Base-by-base conservation (phyloP, 2,888 invertebrate genomes). In the Abscondita cerata region DNA sequence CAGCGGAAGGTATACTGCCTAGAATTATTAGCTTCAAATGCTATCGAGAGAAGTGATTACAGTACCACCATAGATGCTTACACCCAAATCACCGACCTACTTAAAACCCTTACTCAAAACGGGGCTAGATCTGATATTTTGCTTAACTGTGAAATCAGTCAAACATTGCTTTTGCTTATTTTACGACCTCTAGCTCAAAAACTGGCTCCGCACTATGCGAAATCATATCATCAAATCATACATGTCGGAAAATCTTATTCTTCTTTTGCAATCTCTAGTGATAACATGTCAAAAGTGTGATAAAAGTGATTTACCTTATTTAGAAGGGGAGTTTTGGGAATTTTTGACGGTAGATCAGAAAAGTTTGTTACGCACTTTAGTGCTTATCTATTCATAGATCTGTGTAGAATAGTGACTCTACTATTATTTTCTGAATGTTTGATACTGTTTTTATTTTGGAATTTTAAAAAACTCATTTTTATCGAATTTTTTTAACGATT, bases 121-220 rank as follows among this genome's bases (percentile, higher is more conserved):
- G 78, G 78, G 11, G 69, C 75, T 9, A 73, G 74, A 62, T 71
- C 73, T 59, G 77, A 79, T 31, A 63, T 74, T 44, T 66, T 80
- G 41, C 62, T 79, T 19, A 74, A 88, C 70, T 88, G 91, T 66
- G 95, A 95, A 83, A 85, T 94, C 0, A 87, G 86, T 59, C 84
- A 92, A 71, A 84, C 95, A 34, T 81, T 95, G 15, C 80, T 96
- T 15, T 82, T 93, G 47, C 83, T 95, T 56, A 84, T 92, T 52
- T 81, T 92, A 38, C 87, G 90, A 75, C 90, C 94, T 8, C 86
- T 90, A 9, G 90, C 91, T 1, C 89, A 89, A 64, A 84, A 81
- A 81, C 83, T 86, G 70, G 83, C 81, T 68, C 83, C 82, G 72
- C 86, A 84, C 67, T 77, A 86, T 78, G 83, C 88, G 68, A 84